Evolutionary conservation across 2,797 vertebrate species (phyloP).

Genomic region (Cygnus olor): DNA sequence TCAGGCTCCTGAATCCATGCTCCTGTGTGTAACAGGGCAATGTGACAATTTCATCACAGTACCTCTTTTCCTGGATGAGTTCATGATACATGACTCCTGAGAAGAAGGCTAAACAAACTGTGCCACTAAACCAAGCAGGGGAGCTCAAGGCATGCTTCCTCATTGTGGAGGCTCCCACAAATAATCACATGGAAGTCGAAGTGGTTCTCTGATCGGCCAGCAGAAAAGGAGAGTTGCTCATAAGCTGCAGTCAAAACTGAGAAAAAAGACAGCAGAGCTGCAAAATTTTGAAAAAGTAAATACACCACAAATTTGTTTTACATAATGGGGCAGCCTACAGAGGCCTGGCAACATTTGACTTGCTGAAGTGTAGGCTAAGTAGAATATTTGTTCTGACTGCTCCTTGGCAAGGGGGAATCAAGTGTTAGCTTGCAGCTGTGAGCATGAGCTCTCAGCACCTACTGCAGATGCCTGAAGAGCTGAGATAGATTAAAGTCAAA

Average conservation of each 20-base stretch:
- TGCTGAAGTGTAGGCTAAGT: not conserved
- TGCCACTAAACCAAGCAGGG: not conserved
- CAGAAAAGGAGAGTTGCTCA: not conserved
- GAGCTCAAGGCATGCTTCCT: not conserved
- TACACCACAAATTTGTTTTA: not conserved
- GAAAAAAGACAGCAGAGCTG: not conserved
- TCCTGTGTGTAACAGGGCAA: not conserved
- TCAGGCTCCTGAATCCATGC: not conserved
- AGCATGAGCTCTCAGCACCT: not conserved
- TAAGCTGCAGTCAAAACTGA: fast-evolving
- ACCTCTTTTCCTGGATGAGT: not conserved
- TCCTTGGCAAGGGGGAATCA: not conserved
- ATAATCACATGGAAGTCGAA: not conserved
- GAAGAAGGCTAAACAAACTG: not conserved
- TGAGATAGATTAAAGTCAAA: not conserved
- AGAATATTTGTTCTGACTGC: not conserved
- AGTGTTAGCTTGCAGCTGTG: not conserved
- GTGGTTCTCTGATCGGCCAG: not conserved
- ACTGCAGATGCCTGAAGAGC: not conserved
- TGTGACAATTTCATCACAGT: not conserved
- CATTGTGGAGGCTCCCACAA: not conserved
- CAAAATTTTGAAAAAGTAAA: not conserved
- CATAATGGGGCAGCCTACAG: not conserved
- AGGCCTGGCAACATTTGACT: not conserved
- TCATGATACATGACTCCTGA: not conserved